phyloP scores from a whole-genome alignment of 2,113 vertebrate genomes.

The Arothron firmamentum region DNA sequence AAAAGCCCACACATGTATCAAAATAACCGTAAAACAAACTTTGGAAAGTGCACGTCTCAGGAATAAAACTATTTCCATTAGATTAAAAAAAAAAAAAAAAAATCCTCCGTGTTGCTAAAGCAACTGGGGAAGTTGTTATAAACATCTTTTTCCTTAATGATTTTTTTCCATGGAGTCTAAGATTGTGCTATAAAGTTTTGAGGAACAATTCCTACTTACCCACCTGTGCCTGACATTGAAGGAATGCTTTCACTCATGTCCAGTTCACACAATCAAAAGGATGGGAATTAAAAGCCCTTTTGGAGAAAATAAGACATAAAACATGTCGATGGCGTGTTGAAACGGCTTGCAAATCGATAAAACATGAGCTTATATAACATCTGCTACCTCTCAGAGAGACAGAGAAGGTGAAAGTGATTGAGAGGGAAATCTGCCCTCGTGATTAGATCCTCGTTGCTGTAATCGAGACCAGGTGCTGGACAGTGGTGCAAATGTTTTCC shows the following conservation, averaged over 20 bases:
- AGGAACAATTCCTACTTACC: neutral
- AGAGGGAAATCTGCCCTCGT: constrained; percentile 56
- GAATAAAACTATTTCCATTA: too few relatives aligned
- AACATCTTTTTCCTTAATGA: constrained; percentile 59
- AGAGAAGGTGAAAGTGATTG: constrained; percentile 31
- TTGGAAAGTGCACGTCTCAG: too few relatives aligned
- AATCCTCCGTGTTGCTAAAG: too few relatives aligned
- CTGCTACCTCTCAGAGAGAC: constrained; percentile 19
- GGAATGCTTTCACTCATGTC: too few relatives aligned
- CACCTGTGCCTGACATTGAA: too few relatives aligned
- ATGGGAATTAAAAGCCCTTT: constrained; percentile 5
- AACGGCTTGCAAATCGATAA: constrained; percentile 25
- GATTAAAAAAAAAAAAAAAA: too few relatives aligned
- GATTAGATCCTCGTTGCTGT: constrained; percentile 73
- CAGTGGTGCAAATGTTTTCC: constrained; percentile 75
- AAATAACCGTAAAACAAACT: constrained; percentile 4
- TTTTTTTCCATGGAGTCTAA: constrained; percentile 27
- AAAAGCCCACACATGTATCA: constrained; percentile 1
- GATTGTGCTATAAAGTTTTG: constrained; percentile 9
- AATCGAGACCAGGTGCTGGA: constrained; percentile 81
- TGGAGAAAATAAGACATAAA: neutral
- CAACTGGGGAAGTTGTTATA: constrained; percentile 25
- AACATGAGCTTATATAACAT: constrained; percentile 37
- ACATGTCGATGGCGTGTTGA: constrained; percentile 1
- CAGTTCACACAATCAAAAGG: neutral